phyloP scores from a whole-genome alignment of 2,797 vertebrate genomes.

The Poecilia wingei region DNA sequence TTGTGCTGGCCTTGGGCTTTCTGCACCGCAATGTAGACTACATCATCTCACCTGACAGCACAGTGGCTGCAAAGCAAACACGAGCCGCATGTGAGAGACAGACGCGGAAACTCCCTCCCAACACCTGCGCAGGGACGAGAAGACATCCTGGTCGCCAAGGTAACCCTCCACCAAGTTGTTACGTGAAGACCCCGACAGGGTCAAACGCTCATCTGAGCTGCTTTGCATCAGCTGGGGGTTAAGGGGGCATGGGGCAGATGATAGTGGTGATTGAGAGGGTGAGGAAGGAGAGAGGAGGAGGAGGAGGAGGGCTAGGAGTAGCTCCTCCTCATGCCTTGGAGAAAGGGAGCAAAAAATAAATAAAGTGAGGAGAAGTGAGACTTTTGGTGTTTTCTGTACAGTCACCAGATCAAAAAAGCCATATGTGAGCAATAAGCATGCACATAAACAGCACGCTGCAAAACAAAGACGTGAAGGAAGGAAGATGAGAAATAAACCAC shows the following conservation, averaged over 20 bases:
- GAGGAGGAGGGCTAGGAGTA: slow-evolving; percentile 62
- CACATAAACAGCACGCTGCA: background rate
- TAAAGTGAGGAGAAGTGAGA: slow-evolving; percentile 36
- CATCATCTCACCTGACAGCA: slow-evolving; percentile 53
- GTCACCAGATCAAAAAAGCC: slow-evolving; percentile 46
- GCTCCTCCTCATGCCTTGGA: slow-evolving; percentile 31
- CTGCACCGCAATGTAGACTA: slow-evolving; percentile 45
- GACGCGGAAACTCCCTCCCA: slow-evolving; percentile 55
- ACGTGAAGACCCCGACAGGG: slow-evolving; percentile 61
- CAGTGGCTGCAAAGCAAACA: slow-evolving; percentile 24
- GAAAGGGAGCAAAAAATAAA: slow-evolving; percentile 23
- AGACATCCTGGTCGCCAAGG: slow-evolving; percentile 76
- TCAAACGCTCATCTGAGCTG: slow-evolving; percentile 37
- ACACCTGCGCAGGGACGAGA: slow-evolving; percentile 26
- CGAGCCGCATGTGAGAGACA: slow-evolving; percentile 28
- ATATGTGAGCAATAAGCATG: slow-evolving; percentile 53
- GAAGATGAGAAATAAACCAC: slow-evolving; percentile 48
- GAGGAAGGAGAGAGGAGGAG: slow-evolving; percentile 36
- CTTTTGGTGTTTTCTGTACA: slow-evolving; percentile 20
- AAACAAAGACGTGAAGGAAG: slow-evolving; percentile 27
- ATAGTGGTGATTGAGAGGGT: slow-evolving; percentile 33
- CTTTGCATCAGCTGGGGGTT: slow-evolving; percentile 30
- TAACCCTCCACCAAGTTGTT: slow-evolving; percentile 64
- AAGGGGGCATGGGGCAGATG: slow-evolving; percentile 42
- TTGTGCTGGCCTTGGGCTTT: slow-evolving; percentile 69